Base-by-base conservation (phyloP, 2,888 invertebrate genomes). In the Leptinotarsa haldemani region DNA sequence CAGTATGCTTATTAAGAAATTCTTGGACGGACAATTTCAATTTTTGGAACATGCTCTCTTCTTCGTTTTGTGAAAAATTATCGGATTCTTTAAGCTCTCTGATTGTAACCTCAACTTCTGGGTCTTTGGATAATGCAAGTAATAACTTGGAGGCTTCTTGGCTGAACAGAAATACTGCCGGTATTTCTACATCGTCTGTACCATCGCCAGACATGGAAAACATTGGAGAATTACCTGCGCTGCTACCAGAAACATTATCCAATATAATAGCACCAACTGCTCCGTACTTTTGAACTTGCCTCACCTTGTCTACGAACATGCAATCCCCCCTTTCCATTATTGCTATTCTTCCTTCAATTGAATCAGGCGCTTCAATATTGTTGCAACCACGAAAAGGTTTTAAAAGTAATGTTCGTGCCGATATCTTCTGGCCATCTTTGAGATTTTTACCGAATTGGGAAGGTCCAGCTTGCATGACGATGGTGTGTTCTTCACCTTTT, bases 121-220 rank as follows among this genome's bases (percentile, higher is more conserved):
- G 90, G 77, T 92, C 88, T 1, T 88, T 86, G 5, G 88, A 84
- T 76, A 94, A 85, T 0, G 92, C 90, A 18, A 90, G 88, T 0
- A 91, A 86, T n/a, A 97, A 87, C 79, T 91, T 90, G 16, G 89
- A 87, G 1, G 94, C 95, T 86, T 97, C 97, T 74, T 91, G 89
- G 7, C 92, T 90, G 86, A 95, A 98, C 70, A 98, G 90, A 86
- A 98, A 98, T 12, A 97, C 94, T n/a, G 96, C 91, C 0, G 97
- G 97, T 83, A 98, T 97, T 78, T 88, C 90, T 9, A 98, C 94
- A 85, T 97, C 95, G 79, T 95, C 93, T 2, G 89, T 91, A 0
- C 96, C 97, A 87, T 98, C 98, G 1, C 97, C 97, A 0, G 97
- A 97, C 98, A 99, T 98, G 4, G 97, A 97, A 88, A 99, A 99